Evolutionary conservation across 2,888 invertebrate genomes (phyloP).

Genomic region (Lasioglossum lativentre): DNA sequence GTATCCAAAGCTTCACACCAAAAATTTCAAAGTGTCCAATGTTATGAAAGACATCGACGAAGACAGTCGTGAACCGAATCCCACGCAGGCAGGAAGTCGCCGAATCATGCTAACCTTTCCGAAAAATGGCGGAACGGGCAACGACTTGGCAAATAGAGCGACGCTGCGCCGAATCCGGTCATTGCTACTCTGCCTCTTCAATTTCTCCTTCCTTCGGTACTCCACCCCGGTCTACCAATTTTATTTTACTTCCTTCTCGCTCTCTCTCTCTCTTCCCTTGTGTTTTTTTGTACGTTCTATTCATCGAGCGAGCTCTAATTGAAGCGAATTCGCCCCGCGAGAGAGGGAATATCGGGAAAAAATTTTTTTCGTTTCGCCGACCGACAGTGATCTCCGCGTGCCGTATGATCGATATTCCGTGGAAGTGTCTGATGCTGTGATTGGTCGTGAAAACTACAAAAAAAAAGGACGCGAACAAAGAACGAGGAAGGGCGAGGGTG

Average conservation of each 20-base stretch:
- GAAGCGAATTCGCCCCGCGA: conserved; percentile 65
- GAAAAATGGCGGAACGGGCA: conserved; percentile 14
- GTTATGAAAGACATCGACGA: neutral
- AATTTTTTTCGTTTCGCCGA: conserved; percentile 59
- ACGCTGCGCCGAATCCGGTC: conserved; percentile 21
- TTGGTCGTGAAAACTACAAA: conserved; percentile 61
- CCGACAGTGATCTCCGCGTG: conserved; percentile 62
- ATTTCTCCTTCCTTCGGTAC: conserved; percentile 14
- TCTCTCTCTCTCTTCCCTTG: conserved; percentile 15
- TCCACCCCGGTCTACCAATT: conserved; percentile 5
- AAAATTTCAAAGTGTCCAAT: neutral
- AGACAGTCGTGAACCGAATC: neutral
- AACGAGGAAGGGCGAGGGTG: conserved; percentile 59
- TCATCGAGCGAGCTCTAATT: conserved; percentile 74
- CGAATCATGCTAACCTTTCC: conserved; percentile 7
- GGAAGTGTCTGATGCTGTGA: conserved; percentile 63
- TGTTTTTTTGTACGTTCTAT: conserved; percentile 64
- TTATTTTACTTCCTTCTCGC: neutral
- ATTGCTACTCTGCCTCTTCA: conserved; percentile 19
- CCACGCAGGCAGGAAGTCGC: neutral
- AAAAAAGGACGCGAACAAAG: conserved; percentile 36
- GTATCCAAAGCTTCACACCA: too few relatives aligned
- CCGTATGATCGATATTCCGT: conserved; percentile 67
- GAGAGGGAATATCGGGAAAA: conserved; percentile 63
- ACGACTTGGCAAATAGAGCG: conserved; percentile 28